Evolutionary conservation across 2,888 invertebrate species (phyloP), one percentile per base, ranked within the genome.

Genomic region (Eupithecia subfuscata): DNA sequence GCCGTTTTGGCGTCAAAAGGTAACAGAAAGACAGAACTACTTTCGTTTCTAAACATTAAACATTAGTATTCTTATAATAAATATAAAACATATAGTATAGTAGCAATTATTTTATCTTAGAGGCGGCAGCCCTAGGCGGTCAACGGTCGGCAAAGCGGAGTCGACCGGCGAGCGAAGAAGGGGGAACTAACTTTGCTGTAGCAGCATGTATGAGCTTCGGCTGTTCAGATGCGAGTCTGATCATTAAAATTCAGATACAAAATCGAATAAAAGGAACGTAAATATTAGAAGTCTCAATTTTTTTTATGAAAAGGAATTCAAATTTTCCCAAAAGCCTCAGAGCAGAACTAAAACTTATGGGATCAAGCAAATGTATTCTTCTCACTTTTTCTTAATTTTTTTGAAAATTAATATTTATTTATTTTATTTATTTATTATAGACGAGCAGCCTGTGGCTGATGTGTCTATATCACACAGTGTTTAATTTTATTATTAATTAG

Each of bases 101-200:
- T 63, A 71, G 16, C 25, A 14, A 69, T 69, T 30, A 34, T 71
- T 70, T 70, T 72, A 40, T 45, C 8, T 16, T 64, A 7, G 43
- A 72, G 8, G 75, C 73, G 69, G 78, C 92, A 94, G 81, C 94
- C 94, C 94, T 94, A 45, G 85, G 63, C 90, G 92, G 92, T 90
- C 90, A 90, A 88, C 88, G 89, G 88, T 87, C 90, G 86, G 87
- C 85, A 84, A 83, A 82, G 84, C 81, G 84, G 77, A 74, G 77
- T 85, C 85, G 86, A 89, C 87, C 90, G 89, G 90, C 86, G 88
- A 82, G 83, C 84, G 83, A 91, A 91, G 93, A 93, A 92, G 92
- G 93, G 93, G 91, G 92, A 93, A 93, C 90, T 92, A 93, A 95
- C 92, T 94, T 91, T 89, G 89, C 90, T 91, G 79, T 75, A 79